A percentile compares a stretch with the other conserved stretches of the same genome.
Conservation (phyloP, 2,113 vertebrate genomes). For the Plectropomus leopardus region DNA sequence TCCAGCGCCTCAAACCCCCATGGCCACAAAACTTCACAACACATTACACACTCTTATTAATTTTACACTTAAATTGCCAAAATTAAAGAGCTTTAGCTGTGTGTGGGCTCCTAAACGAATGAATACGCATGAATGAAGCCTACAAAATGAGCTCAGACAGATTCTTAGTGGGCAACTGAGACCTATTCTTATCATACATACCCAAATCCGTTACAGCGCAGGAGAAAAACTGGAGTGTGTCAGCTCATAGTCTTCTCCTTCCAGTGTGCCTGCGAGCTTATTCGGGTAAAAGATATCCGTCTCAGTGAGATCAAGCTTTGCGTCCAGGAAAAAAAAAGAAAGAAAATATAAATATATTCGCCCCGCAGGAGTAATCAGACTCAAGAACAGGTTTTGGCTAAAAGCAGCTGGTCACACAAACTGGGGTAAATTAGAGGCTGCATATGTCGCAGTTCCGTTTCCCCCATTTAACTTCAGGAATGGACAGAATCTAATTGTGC, state of each 20-base stretch:
- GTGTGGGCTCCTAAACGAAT: constrained; percentile 51
- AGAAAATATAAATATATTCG: constrained; percentile 15
- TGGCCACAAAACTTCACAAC: constrained; percentile 72
- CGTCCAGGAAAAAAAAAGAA: constrained; percentile 30
- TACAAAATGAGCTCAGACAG: constrained; percentile 61
- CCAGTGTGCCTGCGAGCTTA: constrained; percentile 54
- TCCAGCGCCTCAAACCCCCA: constrained; percentile 36
- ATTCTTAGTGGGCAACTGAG: constrained; percentile 54
- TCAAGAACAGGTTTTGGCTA: constrained; percentile 52
- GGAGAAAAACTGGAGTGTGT: constrained; percentile 78
- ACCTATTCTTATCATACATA: constrained; percentile 70
- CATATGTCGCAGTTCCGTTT: constrained; percentile 76
- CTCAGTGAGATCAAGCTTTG: constrained; percentile 54
- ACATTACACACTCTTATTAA: constrained; percentile 51
- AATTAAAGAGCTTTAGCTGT: constrained; percentile 53
- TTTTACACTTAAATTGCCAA: constrained; percentile 61
- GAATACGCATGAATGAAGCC: constrained; percentile 62
- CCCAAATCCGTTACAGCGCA: constrained; percentile 70
- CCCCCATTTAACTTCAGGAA: constrained; percentile 79
- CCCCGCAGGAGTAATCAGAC: constrained; percentile 57
- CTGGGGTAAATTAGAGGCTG: constrained; percentile 61
- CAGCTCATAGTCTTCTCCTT: constrained; percentile 76
- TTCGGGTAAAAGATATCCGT: constrained; percentile 72
- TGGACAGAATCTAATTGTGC: constrained; percentile 63
- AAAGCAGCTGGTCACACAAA: constrained; percentile 69